Evolutionary conservation across 2,888 invertebrate species (phyloP).

Genomic region (Ophioninae sp.): DNA sequence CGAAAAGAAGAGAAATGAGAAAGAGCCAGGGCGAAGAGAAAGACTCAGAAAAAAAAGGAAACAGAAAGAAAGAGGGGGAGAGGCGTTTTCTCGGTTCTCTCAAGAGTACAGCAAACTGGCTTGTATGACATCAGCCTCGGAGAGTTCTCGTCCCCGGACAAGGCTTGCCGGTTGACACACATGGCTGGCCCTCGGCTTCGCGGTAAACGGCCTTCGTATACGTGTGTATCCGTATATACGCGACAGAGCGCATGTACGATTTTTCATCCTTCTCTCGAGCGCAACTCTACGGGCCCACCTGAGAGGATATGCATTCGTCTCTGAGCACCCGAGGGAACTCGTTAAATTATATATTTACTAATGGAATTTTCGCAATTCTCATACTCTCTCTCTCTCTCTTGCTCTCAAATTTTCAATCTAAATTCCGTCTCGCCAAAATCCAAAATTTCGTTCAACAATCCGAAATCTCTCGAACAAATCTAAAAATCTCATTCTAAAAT

Average conservation of each 20-base stretch:
- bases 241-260: slow-evolving; percentile 18
- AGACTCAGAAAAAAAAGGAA: slow-evolving; percentile 6
- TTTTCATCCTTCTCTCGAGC: slow-evolving; percentile 29
- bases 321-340: background rate
- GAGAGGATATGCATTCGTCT: slow-evolving; percentile 41
- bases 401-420: too few relatives aligned
- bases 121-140: slow-evolving; percentile 67
- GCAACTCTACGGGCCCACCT: slow-evolving; percentile 41
- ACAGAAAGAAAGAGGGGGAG: slow-evolving; percentile 41
- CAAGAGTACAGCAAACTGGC: slow-evolving; percentile 55
- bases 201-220: slow-evolving; percentile 64
- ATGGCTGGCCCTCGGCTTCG: slow-evolving; percentile 65
- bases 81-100: slow-evolving; percentile 51
- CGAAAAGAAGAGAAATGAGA: background rate
- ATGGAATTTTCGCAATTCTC: background rate
- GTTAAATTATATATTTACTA: slow-evolving; percentile 16
- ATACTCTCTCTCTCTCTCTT: too few relatives aligned
- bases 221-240: slow-evolving; percentile 26
- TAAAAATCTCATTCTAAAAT: too few relatives aligned
- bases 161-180: slow-evolving; percentile 69
- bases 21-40: too few relatives aligned
- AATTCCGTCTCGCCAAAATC: too few relatives aligned
- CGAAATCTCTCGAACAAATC: too few relatives aligned
- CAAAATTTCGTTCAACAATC: too few relatives aligned
- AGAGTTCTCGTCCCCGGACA: slow-evolving; percentile 64